These are phyloP conservation scores for Nasonia giraulti DNA, from an alignment of 1,140 invertebrate genomes.

Conservation along the genomic window DNA sequence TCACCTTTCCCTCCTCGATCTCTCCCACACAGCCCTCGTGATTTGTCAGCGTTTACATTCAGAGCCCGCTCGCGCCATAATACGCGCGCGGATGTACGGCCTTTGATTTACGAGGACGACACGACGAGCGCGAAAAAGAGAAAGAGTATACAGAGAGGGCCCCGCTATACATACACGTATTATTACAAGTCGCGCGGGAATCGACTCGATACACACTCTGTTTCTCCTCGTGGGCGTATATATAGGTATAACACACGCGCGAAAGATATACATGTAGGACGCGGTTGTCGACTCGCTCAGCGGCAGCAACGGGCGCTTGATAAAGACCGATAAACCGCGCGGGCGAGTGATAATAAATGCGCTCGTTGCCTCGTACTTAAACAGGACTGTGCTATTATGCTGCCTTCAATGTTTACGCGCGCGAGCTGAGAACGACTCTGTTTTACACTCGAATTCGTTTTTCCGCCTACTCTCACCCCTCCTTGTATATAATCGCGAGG, in stretches of 20 bases:
- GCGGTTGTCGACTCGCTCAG: background rate
- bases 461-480: background rate
- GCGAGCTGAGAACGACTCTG: background rate
- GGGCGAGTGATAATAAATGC: background rate
- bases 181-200: constrained; percentile 10
- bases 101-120: constrained; percentile 46
- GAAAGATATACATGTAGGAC: background rate
- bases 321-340: background rate
- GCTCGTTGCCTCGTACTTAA: background rate
- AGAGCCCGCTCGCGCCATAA: background rate
- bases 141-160: background rate
- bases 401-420: background rate
- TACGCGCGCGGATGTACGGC: background rate
- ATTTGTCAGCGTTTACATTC: constrained; percentile 30
- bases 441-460: background rate
- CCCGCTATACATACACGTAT: background rate
- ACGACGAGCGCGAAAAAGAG: constrained; percentile 20
- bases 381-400: background rate
- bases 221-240: background rate
- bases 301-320: background rate
- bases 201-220: background rate
- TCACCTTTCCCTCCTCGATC: background rate
- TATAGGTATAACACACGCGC: too few relatives aligned
- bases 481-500: background rate
- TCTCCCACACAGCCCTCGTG: background rate